These are phyloP conservation scores for Diachrysia chrysitis DNA, from an alignment of 2,888 invertebrate genomes.

Conservation along the genomic window DNA sequence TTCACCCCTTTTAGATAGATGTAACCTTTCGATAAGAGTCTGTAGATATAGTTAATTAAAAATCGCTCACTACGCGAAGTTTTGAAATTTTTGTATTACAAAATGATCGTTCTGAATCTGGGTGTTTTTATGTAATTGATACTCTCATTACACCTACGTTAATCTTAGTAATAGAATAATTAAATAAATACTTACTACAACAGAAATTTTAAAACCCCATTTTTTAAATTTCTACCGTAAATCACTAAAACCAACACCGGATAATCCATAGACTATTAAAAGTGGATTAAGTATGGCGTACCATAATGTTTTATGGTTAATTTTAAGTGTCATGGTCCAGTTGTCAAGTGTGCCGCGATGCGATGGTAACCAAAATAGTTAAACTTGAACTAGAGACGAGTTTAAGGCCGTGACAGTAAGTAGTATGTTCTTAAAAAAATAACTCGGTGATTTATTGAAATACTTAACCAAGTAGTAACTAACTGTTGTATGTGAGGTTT, in stretches of 20 bases:
- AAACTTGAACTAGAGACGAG: constrained; percentile 66
- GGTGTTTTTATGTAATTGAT: too few species aligned
- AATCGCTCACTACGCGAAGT: too few species aligned
- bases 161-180: too few species aligned
- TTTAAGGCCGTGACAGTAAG: constrained; percentile 42
- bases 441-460: not conserved
- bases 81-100: too few species aligned
- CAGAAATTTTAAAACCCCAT: too few species aligned
- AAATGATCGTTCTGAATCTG: too few species aligned
- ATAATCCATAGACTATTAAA: constrained; percentile 33
- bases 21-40: too few species aligned
- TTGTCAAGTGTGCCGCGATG: constrained; percentile 67
- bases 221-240: constrained; percentile 1
- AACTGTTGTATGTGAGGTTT: not conserved
- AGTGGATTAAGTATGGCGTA: constrained; percentile 38
- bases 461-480: not conserved
- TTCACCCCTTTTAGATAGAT: too few species aligned
- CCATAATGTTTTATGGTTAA: constrained; percentile 50
- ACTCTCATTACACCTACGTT: too few species aligned
- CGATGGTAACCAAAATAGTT: constrained; percentile 71
- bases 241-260: constrained; percentile 20
- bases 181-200: too few species aligned
- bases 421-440: constrained; percentile 34
- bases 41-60: too few species aligned
- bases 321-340: constrained; percentile 67